These are phyloP conservation scores for Lacanobia wlatinum DNA, from an alignment of 2,888 invertebrate species.

Conservation along the genomic window DNA sequence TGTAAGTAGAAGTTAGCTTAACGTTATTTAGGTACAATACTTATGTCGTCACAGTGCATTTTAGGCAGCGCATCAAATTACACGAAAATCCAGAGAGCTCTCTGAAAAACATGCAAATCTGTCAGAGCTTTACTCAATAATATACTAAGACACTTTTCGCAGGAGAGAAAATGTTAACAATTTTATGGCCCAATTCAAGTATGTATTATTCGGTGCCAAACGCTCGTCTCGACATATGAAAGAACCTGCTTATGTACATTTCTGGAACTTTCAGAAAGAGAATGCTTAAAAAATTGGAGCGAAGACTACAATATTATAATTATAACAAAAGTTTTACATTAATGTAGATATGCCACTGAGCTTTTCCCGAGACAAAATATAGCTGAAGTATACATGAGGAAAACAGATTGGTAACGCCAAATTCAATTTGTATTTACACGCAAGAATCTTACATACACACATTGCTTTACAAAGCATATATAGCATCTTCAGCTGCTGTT, in stretches of 20 bases:
- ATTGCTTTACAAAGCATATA: neutral
- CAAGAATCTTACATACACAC: neutral
- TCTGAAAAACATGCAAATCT: neutral
- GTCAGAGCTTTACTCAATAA: neutral
- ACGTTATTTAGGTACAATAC: neutral
- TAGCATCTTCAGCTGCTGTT: neutral
- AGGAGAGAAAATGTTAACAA: neutral
- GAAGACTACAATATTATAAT: neutral
- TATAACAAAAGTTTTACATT: neutral
- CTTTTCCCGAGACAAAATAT: neutral
- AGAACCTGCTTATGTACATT: neutral
- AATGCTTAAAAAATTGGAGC: neutral
- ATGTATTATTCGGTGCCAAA: neutral
- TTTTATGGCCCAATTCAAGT: neutral
- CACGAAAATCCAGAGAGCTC: neutral
- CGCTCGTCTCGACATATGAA: neutral
- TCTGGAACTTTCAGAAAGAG: neutral
- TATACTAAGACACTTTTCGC: neutral
- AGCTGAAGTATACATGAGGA: neutral
- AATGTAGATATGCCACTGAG: neutral
- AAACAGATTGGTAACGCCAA: neutral
- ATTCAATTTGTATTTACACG: neutral
- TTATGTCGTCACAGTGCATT: neutral
- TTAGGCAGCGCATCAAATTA: neutral
- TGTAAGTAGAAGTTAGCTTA: constrained; percentile 2